Conservation (phyloP, 2,113 vertebrate genomes). For the Protobothrops flavoviridis region DNA sequence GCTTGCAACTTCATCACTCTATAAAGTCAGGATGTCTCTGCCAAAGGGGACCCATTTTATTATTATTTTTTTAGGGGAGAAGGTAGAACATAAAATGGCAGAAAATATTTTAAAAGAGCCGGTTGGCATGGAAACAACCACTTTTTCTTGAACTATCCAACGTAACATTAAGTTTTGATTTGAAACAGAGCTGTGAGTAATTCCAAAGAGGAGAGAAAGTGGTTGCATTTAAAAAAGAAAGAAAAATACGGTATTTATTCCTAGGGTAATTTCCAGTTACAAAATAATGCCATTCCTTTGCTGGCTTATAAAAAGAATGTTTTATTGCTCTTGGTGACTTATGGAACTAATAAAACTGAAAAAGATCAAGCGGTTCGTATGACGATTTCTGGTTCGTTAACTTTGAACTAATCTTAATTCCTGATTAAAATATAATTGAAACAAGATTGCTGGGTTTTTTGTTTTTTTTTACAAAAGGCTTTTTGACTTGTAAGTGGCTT, state of each 20-base stretch:
- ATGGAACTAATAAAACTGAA: neutral
- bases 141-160: constrained; percentile 1
- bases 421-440: too few species aligned
- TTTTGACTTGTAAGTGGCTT: neutral
- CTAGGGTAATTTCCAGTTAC: neutral
- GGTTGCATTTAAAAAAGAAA: neutral
- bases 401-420: neutral
- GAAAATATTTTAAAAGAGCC: constrained; percentile 29
- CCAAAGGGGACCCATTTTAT: neutral
- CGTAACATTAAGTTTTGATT: constrained; percentile 17
- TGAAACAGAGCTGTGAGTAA: constrained; percentile 8
- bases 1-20: neutral
- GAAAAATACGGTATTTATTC: neutral
- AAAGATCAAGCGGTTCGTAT: neutral
- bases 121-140: constrained; percentile 17
- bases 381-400: neutral
- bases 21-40: constrained; percentile 1
- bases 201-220: neutral
- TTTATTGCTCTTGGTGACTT: neutral
- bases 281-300: neutral
- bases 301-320: neutral
- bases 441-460: neutral
- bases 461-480: neutral
- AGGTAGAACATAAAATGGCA: neutral
- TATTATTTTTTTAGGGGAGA: neutral